Conservation (phyloP, 2,797 vertebrate genomes). For the Galagoides demidoff region DNA sequence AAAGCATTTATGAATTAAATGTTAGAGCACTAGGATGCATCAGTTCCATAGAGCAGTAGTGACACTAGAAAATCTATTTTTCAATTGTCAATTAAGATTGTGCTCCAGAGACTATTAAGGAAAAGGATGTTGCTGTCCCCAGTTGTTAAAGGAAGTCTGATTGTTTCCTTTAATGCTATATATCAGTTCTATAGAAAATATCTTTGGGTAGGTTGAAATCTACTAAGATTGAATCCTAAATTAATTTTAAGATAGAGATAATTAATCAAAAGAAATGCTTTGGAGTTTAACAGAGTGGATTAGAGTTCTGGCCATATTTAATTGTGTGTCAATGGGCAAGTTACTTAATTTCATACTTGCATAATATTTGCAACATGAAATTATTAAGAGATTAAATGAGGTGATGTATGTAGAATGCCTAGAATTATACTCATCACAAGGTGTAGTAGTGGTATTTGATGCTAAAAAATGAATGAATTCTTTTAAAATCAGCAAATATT, state of each 20-base stretch:
- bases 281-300: neutral
- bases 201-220: neutral
- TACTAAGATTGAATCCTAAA: neutral
- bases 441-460: neutral
- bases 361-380: neutral
- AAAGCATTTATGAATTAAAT: neutral
- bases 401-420: neutral
- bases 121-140: neutral
- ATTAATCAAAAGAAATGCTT: neutral
- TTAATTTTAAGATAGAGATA: conserved; percentile 11
- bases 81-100: neutral
- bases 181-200: neutral
- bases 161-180: conserved; percentile 3
- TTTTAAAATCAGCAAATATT: neutral
- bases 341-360: neutral
- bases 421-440: neutral
- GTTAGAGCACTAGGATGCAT: neutral
- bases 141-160: conserved; percentile 20
- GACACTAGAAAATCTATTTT: neutral
- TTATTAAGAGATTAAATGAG: conserved; percentile 12
- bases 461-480: neutral
- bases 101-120: neutral
- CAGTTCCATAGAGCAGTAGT: neutral
- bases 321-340: neutral
- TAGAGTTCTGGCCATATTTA: neutral